Evolutionary conservation across 1,140 invertebrate genomes (phyloP).

Genomic region (Pygmarrhopalites habei): DNA sequence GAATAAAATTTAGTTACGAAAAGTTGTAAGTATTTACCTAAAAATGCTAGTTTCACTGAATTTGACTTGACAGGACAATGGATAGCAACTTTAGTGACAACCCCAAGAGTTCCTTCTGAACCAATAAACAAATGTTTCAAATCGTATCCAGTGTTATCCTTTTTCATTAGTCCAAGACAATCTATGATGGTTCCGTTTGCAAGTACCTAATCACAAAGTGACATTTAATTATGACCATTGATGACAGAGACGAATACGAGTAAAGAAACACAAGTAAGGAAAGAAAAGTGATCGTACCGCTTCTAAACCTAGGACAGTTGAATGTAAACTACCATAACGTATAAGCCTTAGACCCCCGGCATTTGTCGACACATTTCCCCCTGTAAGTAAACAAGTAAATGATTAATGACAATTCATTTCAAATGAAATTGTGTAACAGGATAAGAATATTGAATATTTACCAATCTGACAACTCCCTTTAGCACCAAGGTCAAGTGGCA

Average conservation of each 20-base stretch:
- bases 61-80: conserved; percentile 76
- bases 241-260: no score
- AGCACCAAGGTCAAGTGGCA: conserved; percentile 63
- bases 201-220: no score
- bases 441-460: no score
- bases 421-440: no score
- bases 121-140: conserved; percentile 96
- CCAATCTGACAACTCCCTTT: conserved; percentile 90
- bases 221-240: no score
- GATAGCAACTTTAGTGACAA: conserved; percentile 87
- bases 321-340: conserved; percentile 91
- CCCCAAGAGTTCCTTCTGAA: conserved; percentile 85
- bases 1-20: no score
- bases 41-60: conserved; percentile 72
- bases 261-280: no score
- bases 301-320: conserved; percentile 82
- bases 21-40: no score
- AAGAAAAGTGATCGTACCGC: no score
- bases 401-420: no score
- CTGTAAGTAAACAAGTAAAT: no score
- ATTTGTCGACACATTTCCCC: conserved; percentile 93
- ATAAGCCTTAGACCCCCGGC: conserved; percentile 80
- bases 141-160: conserved; percentile 97
- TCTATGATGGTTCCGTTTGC: conserved; percentile 82
- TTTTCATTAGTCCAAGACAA: conserved; percentile 75